Conservation (phyloP, 2,113 vertebrate species). For the Tylochromis polylepis region DNA sequence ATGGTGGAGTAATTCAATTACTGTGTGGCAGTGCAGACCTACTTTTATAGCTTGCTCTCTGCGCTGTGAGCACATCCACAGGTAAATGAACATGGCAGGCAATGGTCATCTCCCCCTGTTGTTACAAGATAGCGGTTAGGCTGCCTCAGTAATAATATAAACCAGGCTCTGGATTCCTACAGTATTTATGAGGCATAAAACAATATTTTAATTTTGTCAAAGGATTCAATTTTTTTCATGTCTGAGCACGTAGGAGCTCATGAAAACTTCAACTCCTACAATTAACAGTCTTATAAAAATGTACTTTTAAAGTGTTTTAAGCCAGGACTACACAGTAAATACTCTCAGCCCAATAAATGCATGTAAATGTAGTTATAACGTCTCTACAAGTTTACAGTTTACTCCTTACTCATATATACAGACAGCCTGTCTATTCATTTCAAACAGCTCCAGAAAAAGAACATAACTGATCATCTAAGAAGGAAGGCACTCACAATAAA, state of each 20-base stretch:
- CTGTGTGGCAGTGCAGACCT: slow-evolving; percentile 60
- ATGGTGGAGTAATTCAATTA: slow-evolving; percentile 67
- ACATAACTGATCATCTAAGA: neutral
- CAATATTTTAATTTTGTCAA: slow-evolving; percentile 42
- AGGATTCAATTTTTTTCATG: slow-evolving; percentile 13
- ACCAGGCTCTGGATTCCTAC: slow-evolving; percentile 20
- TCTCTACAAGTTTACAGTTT: neutral
- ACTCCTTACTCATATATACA: neutral
- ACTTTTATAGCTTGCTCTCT: slow-evolving; percentile 63
- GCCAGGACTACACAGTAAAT: neutral
- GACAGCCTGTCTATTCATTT: neutral
- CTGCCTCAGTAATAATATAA: slow-evolving; percentile 51
- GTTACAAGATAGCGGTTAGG: slow-evolving; percentile 64
- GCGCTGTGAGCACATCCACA: slow-evolving; percentile 53
- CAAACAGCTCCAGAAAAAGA: neutral
- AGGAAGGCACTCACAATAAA: neutral
- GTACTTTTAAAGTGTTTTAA: neutral
- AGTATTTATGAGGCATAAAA: slow-evolving; percentile 48
- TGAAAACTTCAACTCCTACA: neutral
- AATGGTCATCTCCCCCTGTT: slow-evolving; percentile 58
- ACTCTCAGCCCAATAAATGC: neutral
- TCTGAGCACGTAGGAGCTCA: neutral
- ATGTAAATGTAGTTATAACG: neutral
- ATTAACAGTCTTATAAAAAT: neutral
- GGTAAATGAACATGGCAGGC: slow-evolving; percentile 67